Conservation (phyloP, 2,113 vertebrate genomes). For the Steatornis caripensis region DNA sequence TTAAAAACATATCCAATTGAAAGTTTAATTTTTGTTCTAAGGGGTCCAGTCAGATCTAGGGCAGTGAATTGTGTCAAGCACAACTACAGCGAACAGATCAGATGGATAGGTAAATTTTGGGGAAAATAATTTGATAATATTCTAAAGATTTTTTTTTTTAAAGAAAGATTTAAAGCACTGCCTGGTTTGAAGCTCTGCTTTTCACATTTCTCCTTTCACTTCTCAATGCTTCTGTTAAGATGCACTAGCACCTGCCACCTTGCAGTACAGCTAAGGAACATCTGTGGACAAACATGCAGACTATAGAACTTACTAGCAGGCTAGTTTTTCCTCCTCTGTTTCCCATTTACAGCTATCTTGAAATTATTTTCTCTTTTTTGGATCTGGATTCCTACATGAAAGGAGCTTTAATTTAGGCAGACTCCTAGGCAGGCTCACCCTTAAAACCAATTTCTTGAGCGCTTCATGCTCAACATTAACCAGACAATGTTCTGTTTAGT, state of each 20-base stretch:
- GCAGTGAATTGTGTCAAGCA: neutral
- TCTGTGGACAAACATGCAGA: neutral
- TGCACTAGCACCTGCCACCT: neutral
- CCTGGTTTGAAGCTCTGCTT: neutral
- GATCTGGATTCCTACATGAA: neutral
- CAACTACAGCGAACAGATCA: neutral
- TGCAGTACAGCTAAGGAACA: neutral
- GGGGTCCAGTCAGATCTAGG: neutral
- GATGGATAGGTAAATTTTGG: neutral
- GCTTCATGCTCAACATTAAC: neutral
- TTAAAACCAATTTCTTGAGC: neutral
- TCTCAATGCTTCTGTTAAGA: neutral
- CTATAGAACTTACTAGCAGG: neutral
- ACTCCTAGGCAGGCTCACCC: neutral
- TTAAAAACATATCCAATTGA: neutral
- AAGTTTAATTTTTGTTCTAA: neutral
- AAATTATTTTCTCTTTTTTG: neutral
- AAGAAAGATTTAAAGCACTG: neutral
- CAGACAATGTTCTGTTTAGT: neutral
- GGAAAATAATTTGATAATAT: neutral
- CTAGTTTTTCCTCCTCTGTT: neutral
- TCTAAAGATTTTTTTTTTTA: neutral
- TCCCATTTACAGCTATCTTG: neutral
- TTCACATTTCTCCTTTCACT: neutral
- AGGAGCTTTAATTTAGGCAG: neutral